Evolutionary conservation across 2,113 vertebrate genomes (phyloP).

Genomic region (Ciconia maguari): DNA sequence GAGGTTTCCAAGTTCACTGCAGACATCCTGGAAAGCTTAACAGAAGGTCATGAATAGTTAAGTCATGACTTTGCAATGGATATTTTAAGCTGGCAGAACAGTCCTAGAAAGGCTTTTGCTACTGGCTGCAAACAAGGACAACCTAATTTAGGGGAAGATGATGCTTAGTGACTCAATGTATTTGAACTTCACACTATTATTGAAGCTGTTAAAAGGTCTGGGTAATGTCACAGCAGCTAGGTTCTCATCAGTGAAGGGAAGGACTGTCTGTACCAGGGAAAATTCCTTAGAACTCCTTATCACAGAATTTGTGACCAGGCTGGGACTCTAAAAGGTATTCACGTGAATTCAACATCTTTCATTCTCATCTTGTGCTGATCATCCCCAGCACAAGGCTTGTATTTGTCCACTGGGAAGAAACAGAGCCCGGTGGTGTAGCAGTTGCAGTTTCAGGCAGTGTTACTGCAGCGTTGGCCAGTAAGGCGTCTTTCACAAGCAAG

Average conservation of each 20-base stretch:
- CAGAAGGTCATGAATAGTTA: background rate
- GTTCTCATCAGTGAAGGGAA: background rate
- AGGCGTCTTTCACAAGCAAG: background rate
- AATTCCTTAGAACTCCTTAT: background rate
- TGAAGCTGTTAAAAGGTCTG: background rate
- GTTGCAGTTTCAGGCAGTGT: background rate
- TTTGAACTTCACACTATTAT: background rate
- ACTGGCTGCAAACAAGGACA: background rate
- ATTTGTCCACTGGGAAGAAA: background rate
- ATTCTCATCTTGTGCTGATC: too few species aligned
- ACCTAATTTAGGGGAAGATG: background rate
- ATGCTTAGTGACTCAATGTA: background rate
- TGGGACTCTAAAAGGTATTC: background rate
- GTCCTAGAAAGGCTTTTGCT: background rate
- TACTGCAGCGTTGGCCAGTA: background rate
- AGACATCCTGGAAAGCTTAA: background rate
- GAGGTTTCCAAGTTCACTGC: background rate
- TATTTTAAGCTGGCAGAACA: background rate
- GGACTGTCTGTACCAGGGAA: background rate
- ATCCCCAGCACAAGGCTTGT: background rate
- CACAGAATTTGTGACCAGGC: background rate
- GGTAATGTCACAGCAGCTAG: background rate
- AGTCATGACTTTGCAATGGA: background rate
- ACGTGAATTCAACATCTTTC: background rate
- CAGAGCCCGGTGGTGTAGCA: background rate